Conservation (phyloP, 2,113 vertebrate species). For the Microtus richardsoni region DNA sequence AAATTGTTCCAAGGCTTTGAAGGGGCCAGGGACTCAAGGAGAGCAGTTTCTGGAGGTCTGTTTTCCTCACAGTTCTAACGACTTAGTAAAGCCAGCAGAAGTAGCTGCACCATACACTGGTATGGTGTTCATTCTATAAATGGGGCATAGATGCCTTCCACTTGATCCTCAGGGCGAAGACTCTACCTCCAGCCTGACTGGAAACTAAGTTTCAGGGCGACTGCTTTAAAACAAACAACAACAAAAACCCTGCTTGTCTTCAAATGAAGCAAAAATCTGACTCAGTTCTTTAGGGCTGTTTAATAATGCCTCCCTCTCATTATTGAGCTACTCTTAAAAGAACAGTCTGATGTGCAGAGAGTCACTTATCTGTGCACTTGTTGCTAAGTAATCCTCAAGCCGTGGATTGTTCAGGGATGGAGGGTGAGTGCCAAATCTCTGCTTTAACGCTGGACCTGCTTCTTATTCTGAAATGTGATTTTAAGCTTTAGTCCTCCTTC, state of each 20-base stretch:
- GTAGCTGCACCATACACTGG: no score
- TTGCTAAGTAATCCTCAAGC: conserved; percentile 30
- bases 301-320: not conserved
- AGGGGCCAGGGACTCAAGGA: not conserved
- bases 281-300: not conserved
- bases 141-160: not conserved
- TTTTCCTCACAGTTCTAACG: not conserved
- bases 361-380: not conserved
- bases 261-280: conserved; percentile 4
- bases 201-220: not conserved
- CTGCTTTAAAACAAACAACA: not conserved
- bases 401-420: not conserved
- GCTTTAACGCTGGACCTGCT: not conserved
- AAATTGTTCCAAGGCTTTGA: not conserved
- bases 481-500: not conserved
- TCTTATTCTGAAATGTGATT: conserved; percentile 4
- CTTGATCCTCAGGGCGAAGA: not conserved
- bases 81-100: not conserved
- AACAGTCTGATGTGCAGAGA: not conserved
- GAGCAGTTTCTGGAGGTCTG: not conserved
- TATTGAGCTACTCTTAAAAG: not conserved
- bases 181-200: not conserved
- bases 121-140: not conserved
- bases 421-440: not conserved
- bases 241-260: conserved; percentile 1